Evolutionary conservation across 2,113 vertebrate species (phyloP).

Genomic region (Corythaeola cristata): DNA sequence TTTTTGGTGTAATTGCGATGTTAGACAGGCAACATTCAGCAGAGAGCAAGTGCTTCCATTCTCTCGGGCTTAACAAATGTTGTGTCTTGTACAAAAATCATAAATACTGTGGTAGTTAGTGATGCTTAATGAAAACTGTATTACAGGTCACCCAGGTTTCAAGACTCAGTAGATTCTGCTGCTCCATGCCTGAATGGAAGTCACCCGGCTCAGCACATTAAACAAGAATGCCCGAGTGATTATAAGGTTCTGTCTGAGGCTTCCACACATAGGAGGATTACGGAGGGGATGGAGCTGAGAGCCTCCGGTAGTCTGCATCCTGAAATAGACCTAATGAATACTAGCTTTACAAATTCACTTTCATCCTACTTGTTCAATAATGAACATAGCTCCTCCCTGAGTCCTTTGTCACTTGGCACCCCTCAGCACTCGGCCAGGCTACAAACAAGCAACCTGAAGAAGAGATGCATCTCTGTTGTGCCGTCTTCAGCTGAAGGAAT

Average conservation of each 20-base stretch:
- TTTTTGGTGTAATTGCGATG: not conserved
- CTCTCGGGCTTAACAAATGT: not conserved
- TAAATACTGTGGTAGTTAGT: not conserved
- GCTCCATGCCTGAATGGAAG: conserved; percentile 73
- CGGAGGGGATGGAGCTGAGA: conserved; percentile 70
- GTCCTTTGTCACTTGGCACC: conserved; percentile 82
- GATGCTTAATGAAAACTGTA: conserved; percentile 58
- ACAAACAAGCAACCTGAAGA: conserved; percentile 81
- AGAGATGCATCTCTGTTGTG: conserved; percentile 81
- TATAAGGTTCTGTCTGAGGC: conserved; percentile 77
- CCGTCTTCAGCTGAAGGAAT: conserved; percentile 78
- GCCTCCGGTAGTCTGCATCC: conserved; percentile 62
- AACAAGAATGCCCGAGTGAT: conserved; percentile 85
- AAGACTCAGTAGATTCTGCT: conserved; percentile 73
- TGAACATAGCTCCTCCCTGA: conserved; percentile 84
- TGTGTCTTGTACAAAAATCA: conserved; percentile 5
- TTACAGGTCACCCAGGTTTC: conserved; percentile 80
- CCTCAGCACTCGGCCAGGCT: conserved; percentile 85
- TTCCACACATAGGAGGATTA: conserved; percentile 69
- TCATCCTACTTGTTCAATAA: conserved; percentile 89
- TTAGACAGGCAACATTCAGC: not conserved
- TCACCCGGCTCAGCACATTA: conserved; percentile 82
- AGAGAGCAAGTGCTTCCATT: not conserved
- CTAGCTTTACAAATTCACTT: conserved; percentile 78
- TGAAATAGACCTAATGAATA: conserved; percentile 70